A percentile compares a stretch with the other conserved stretches of the same genome.
These are phyloP conservation scores for Lasioglossum calceatum DNA, from an alignment of 2,888 invertebrate genomes.

Conservation along the genomic window DNA sequence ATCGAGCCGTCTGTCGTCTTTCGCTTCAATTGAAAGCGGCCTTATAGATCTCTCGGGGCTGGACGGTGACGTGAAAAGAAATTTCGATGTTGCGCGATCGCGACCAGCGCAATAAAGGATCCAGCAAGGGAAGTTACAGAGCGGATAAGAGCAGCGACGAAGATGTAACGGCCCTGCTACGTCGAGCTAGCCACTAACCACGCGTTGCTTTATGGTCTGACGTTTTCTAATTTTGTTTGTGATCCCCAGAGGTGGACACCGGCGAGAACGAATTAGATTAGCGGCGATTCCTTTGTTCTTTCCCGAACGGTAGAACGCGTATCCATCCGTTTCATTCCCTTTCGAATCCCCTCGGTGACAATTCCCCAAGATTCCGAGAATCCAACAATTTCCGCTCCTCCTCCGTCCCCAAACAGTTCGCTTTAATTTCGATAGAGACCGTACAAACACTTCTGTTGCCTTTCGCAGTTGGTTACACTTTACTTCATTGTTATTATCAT, in stretches of 20 bases:
- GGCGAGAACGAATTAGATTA: conserved; percentile 76
- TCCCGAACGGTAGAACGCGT: conserved; percentile 8
- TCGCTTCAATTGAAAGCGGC: not conserved
- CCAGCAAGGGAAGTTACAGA: conserved; percentile 22
- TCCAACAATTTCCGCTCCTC: conserved; percentile 2
- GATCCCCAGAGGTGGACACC: conserved; percentile 71
- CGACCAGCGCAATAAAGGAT: conserved; percentile 34
- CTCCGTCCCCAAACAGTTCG: not conserved
- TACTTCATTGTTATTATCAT: not conserved
- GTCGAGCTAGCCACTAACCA: conserved; percentile 12
- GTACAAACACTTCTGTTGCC: not conserved
- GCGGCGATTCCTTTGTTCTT: conserved; percentile 57
- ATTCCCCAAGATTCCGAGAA: conserved; percentile 22
- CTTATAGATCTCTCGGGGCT: not conserved
- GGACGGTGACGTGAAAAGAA: conserved; percentile 21
- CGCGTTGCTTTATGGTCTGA: conserved; percentile 45
- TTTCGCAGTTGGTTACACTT: not conserved
- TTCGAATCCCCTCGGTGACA: not conserved
- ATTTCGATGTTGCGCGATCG: conserved; percentile 33
- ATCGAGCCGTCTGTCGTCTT: not conserved
- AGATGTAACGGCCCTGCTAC: conserved; percentile 35
- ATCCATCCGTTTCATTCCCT: conserved; percentile 26
- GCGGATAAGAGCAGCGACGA: conserved; percentile 49
- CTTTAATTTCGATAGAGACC: not conserved
- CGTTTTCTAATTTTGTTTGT: conserved; percentile 77